Base-by-base conservation (phyloP, 2,113 vertebrate genomes). In the Lepus timidus region DNA sequence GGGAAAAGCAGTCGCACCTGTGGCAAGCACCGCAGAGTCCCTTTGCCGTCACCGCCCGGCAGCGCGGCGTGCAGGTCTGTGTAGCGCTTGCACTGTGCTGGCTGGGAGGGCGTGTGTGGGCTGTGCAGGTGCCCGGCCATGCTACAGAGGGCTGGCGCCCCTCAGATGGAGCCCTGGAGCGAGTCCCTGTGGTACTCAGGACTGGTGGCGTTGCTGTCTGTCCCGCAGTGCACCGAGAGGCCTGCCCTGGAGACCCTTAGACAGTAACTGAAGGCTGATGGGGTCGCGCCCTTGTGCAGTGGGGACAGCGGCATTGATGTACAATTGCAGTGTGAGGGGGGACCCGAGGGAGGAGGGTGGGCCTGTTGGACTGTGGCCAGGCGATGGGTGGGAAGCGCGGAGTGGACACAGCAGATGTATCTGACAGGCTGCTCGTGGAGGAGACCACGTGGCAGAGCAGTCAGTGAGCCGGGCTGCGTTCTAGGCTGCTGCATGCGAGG, bases 361-460 rank as follows among this genome's bases (percentile, higher is more conserved):
- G 44, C 5, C 12, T 51, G 25, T 17, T 44, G 36, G 8, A 58
- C 17, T 31, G 88, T 64, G 31, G 27, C 36, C 2, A 19, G 58
- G 31, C 5, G 23, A 3, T 6, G 20, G 23, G 61, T 1, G 1
- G n/a, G 6, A 55, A 11, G 55, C 74, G 49, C 64, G 9, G 7
- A 29, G 4, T 2, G 39, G 13, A 0, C 3, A 6, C 0, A 0
- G 6, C 39, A 25, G 4, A 0, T 61, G 13, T 25, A 16, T 0
- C 0, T 2, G 8, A 0, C 2, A n/a, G 7, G 33, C 3, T 4
- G 9, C 33, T 7, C 44, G 7, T 44, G 44, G 44, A 23, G 71
- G 71, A 9, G 1, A 12, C 71, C 12, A 13, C 9, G 44, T 33
- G 85, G 27, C n/a, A 27, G 12, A 23, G 20, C 6, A 64, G 71